phyloP scores from a whole-genome alignment of 2,888 invertebrate genomes.

The Noctuana brunneofusca region DNA sequence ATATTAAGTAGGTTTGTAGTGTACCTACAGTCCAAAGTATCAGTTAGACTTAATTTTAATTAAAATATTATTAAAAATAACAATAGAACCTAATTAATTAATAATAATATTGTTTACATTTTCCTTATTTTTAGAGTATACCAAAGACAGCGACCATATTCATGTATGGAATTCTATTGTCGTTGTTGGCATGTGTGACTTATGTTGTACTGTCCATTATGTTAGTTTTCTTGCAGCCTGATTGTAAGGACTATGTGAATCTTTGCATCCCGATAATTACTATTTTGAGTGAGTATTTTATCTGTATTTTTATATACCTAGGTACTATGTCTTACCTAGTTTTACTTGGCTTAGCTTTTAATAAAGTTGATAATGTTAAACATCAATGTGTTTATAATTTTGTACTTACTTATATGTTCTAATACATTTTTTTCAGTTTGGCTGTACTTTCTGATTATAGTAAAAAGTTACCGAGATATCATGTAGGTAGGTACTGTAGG shows the following conservation, averaged over 20 bases:
- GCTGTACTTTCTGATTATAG: slow-evolving; percentile 47
- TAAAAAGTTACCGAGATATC: slow-evolving; percentile 45
- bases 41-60: no score
- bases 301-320: background rate
- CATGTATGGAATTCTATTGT: slow-evolving; percentile 34
- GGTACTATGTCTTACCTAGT: background rate
- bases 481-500: slow-evolving; percentile 33
- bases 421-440: slow-evolving; percentile 47
- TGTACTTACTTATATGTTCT: no score
- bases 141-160: slow-evolving; percentile 38
- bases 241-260: slow-evolving; percentile 16
- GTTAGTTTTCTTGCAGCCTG: background rate
- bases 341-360: no score
- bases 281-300: slow-evolving; percentile 12
- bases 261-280: slow-evolving; percentile 3
- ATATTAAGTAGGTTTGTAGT: no score
- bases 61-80: no score
- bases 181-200: slow-evolving; percentile 25
- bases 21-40: no score
- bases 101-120: background rate
- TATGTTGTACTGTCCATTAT: slow-evolving; percentile 23
- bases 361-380: no score
- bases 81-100: no score
- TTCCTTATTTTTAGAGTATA: slow-evolving; percentile 34
- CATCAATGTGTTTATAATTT: no score